These are phyloP conservation scores for Falco punctatus DNA, from an alignment of 2,113 vertebrate genomes.

Conservation along the genomic window DNA sequence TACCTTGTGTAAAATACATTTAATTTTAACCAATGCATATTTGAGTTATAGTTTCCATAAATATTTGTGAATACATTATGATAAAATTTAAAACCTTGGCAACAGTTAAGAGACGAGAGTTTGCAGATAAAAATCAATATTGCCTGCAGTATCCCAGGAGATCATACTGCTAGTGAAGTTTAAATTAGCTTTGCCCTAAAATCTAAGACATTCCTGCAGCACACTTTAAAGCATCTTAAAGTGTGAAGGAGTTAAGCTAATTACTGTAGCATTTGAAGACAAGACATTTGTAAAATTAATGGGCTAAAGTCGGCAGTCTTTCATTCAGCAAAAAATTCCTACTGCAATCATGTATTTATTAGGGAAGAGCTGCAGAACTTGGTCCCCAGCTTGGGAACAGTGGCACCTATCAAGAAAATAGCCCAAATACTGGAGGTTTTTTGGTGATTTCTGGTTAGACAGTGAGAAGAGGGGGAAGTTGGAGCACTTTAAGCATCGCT, in stretches of 20 bases:
- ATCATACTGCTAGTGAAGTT: slow-evolving; percentile 62
- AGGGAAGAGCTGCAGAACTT: background rate
- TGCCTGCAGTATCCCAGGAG: slow-evolving; percentile 70
- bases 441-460: background rate
- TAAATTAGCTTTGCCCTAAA: slow-evolving; percentile 71
- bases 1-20: slow-evolving; percentile 47
- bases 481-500: background rate
- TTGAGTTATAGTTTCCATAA: slow-evolving; percentile 63
- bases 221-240: slow-evolving; percentile 65
- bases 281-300: slow-evolving; percentile 67
- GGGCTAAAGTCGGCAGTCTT: slow-evolving; percentile 16
- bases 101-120: slow-evolving; percentile 59
- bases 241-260: slow-evolving; percentile 69
- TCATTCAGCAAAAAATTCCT: slow-evolving; percentile 50
- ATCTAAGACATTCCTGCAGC: slow-evolving; percentile 65
- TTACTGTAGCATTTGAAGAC: slow-evolving; percentile 64
- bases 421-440: rapidly evolving
- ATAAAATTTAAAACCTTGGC: slow-evolving; percentile 70
- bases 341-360: background rate
- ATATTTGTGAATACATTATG: slow-evolving; percentile 71
- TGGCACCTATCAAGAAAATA: background rate
- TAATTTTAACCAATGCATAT: slow-evolving; percentile 53
- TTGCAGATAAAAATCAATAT: slow-evolving; percentile 71
- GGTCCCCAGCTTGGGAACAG: background rate
- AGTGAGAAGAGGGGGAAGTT: background rate